Evolutionary conservation across 1,140 invertebrate genomes (phyloP).

Genomic region (Pseudomyrmex flavicornis): DNA sequence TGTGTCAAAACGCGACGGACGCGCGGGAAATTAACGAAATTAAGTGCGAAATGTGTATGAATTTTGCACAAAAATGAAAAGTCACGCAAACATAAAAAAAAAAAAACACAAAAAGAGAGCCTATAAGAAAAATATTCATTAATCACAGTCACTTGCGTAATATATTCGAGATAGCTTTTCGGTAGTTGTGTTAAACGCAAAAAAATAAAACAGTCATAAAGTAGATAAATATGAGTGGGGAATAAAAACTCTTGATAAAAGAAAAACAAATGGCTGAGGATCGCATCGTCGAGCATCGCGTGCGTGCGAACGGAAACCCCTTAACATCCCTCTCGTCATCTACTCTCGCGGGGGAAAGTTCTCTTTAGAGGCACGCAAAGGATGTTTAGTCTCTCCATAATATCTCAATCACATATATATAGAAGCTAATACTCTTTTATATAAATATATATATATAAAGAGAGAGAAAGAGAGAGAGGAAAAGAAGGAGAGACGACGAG

Average conservation of each 20-base stretch:
- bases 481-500: background rate
- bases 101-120: background rate
- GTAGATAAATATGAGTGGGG: background rate
- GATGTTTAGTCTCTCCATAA: constrained; percentile 66
- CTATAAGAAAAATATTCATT: background rate
- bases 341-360: constrained; percentile 27
- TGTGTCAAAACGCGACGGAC: constrained; percentile 28
- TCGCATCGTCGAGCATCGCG: constrained; percentile 18
- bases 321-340: constrained; percentile 55
- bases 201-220: background rate
- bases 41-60: background rate
- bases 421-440: constrained; percentile 78
- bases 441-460: constrained; percentile 23
- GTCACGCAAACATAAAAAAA: background rate
- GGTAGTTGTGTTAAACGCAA: too few relatives aligned
- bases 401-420: constrained; percentile 78
- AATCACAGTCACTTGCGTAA: background rate
- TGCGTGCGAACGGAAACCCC: constrained; percentile 40
- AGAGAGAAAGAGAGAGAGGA: too few relatives aligned
- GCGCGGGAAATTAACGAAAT: constrained; percentile 2
- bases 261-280: background rate
- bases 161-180: background rate
- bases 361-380: constrained; percentile 79
- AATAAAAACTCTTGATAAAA: constrained; percentile 26
- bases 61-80: background rate